Evolutionary conservation across 1,140 invertebrate genomes (phyloP).

Genomic region (Euglossa dilemma): DNA sequence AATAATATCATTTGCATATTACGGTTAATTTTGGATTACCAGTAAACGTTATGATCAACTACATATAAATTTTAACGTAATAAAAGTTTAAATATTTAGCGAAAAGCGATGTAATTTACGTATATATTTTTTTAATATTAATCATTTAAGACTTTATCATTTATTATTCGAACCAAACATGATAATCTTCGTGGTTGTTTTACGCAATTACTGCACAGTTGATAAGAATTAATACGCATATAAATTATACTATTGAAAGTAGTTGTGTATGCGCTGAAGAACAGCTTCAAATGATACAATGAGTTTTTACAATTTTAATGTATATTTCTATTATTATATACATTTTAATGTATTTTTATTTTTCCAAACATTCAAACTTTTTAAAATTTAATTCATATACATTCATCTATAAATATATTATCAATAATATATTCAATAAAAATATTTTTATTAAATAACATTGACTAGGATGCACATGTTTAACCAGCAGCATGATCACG

Average conservation of each 20-base stretch:
- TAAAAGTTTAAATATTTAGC: not conserved
- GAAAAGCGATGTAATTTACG: no score
- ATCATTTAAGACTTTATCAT: not conserved
- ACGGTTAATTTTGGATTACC: no score
- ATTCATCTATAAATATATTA: not conserved
- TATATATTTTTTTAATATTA: not conserved
- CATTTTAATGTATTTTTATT: not conserved
- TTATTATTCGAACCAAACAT: not conserved
- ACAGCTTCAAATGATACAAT: not conserved
- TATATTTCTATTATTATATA: not conserved
- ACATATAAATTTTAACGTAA: no score
- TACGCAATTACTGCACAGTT: not conserved
- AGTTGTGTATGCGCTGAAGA: no score
- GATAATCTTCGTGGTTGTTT: not conserved
- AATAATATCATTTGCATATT: no score
- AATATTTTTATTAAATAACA: constrained; percentile 14
- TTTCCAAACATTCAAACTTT: not conserved
- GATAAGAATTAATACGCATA: not conserved
- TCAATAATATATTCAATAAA: not conserved
- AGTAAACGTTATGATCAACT: no score
- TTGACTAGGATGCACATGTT: constrained; percentile 24
- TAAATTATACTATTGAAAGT: not conserved
- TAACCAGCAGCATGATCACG: constrained; percentile 12
- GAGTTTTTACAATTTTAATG: not conserved
- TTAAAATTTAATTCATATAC: not conserved